A percentile compares a stretch with the other conserved stretches of the same genome.
Conservation (phyloP, 2,888 invertebrate species). For the Melinaea menophilus region DNA sequence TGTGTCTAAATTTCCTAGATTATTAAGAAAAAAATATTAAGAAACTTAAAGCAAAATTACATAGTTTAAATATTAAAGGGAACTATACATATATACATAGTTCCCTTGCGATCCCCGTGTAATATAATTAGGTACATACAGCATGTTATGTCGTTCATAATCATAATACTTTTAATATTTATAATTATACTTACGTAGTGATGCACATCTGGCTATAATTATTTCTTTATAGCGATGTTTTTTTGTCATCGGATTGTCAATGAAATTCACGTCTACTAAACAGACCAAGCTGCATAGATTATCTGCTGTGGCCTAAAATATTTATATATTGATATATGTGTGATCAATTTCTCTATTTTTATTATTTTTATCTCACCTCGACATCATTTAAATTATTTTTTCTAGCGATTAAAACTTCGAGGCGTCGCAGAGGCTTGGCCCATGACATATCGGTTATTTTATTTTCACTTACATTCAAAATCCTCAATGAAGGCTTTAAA, state of each 20-base stretch:
- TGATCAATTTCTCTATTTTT: background rate
- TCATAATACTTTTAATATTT: background rate
- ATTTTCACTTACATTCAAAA: slow-evolving; percentile 81
- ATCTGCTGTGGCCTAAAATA: slow-evolving; percentile 69
- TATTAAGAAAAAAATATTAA: slow-evolving; percentile 1
- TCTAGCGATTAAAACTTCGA: slow-evolving; percentile 77
- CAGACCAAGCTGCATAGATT: slow-evolving; percentile 74
- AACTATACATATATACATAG: too few species aligned
- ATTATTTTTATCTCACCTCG: slow-evolving; percentile 43
- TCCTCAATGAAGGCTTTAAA: slow-evolving; percentile 75
- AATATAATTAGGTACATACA: too few species aligned
- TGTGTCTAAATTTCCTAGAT: slow-evolving; percentile 79
- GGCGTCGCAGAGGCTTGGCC: slow-evolving; percentile 69
- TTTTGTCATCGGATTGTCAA: slow-evolving; percentile 81
- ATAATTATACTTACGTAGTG: slow-evolving; percentile 70
- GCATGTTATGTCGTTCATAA: too few species aligned
- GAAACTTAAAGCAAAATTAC: background rate
- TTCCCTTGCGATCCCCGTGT: too few species aligned
- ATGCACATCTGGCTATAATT: slow-evolving; percentile 79
- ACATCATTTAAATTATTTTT: slow-evolving; percentile 78
- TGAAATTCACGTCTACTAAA: slow-evolving; percentile 77
- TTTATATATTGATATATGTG: background rate
- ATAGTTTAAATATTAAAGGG: too few species aligned
- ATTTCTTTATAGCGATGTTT: slow-evolving; percentile 82
- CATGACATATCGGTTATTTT: slow-evolving; percentile 76